Conservation (phyloP, 2,113 vertebrate genomes). For the Passer domesticus region DNA sequence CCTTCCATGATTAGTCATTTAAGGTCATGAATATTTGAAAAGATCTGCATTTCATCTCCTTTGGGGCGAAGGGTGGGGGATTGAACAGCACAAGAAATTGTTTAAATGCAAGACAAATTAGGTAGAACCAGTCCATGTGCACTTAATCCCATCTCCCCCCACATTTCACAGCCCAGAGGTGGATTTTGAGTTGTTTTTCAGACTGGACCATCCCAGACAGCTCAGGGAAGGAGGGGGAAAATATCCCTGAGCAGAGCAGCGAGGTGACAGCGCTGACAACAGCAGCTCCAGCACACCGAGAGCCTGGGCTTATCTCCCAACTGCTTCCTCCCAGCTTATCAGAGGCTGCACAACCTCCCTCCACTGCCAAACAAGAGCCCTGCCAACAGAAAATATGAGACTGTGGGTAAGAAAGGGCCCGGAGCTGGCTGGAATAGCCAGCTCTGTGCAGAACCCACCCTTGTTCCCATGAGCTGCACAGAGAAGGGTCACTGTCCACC, state of each 20-base stretch:
- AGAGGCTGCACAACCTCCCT: background rate
- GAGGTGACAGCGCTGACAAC: background rate
- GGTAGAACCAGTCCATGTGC: background rate
- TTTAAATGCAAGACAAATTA: background rate
- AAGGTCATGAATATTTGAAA: constrained; percentile 41
- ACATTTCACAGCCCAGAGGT: background rate
- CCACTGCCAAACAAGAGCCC: background rate
- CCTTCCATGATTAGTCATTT: background rate
- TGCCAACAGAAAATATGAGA: background rate
- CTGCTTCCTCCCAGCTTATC: background rate
- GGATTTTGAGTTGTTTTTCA: background rate
- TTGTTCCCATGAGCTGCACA: background rate
- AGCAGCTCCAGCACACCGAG: background rate
- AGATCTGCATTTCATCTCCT: background rate
- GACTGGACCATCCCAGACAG: background rate
- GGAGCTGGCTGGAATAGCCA: background rate
- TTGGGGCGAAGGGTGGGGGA: background rate
- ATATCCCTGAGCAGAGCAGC: background rate
- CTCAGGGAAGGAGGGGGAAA: background rate
- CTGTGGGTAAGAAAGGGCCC: background rate
- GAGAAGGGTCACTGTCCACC: background rate
- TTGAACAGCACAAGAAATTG: background rate
- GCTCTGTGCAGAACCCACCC: background rate
- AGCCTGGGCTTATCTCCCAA: background rate
- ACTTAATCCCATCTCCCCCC: background rate